Conservation (phyloP, 2,113 vertebrate species). For the Myotis yumanensis region DNA sequence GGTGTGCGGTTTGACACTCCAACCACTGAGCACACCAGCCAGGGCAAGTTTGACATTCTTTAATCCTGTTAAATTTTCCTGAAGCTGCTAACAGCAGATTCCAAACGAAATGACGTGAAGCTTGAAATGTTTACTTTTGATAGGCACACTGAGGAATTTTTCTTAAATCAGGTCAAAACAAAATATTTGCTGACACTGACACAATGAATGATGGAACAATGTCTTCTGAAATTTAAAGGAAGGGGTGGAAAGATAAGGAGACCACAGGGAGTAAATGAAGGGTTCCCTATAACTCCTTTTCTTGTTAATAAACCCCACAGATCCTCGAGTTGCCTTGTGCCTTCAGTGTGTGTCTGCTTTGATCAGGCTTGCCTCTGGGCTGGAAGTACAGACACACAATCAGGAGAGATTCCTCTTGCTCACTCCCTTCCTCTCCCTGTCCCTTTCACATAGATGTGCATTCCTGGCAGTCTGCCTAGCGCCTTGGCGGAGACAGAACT, state of each 20-base stretch:
- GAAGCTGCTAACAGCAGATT: neutral
- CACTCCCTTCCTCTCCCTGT: neutral
- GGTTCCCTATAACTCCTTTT: neutral
- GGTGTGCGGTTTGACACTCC: too few species aligned
- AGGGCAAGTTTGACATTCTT: slow-evolving; percentile 4
- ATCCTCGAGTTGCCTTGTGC: neutral
- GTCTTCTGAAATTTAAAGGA: slow-evolving; percentile 5
- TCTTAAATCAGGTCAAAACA: slow-evolving; percentile 28
- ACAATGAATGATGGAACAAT: neutral
- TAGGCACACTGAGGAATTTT: neutral
- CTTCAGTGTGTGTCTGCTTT: neutral
- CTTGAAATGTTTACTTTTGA: neutral
- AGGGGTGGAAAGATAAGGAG: neutral
- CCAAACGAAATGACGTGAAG: neutral
- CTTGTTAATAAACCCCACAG: neutral
- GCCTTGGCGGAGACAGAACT: neutral
- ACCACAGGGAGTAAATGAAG: neutral
- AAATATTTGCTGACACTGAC: neutral
- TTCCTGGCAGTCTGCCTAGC: neutral
- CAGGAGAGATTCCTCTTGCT: neutral
- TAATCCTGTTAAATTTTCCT: slow-evolving; percentile 17
- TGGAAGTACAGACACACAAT: neutral
- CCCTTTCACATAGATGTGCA: neutral
- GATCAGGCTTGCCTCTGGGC: neutral
- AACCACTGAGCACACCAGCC: too few species aligned